Base-by-base conservation (phyloP, 2,797 vertebrate species). In the Otus scops region DNA sequence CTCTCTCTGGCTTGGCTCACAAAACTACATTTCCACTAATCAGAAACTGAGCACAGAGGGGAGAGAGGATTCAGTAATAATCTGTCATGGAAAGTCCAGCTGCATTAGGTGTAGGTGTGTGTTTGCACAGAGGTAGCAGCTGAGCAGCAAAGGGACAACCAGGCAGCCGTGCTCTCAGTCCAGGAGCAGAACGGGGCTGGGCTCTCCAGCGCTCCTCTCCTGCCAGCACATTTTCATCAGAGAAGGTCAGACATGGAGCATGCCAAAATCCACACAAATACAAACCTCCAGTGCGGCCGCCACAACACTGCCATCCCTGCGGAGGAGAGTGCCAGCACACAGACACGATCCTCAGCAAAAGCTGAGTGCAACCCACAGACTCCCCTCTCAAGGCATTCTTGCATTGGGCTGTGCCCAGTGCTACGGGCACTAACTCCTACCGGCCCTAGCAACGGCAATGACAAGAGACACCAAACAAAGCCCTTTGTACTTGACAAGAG, bases 81-180 rank as follows among this genome's bases (percentile, higher is more conserved):
- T 20, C 43, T 45, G 43, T 18, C 20, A 20, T 45, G 15, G 34
- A 65, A 90, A 83, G 45, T 17, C 38, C 79, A 50, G 12, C 38
- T 71, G 51, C 60, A 68, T 76, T 26, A 47, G 10, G 4, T 34
- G 45, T 16, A 79, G 70, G 32, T 36, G 26, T n/a, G 74, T 56
- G 64, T 30, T 80, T 75, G 57, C 38, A 45, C 32, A 27, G 28
- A 61, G 34, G 36, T 11, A 50, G 53, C 60, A 77, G 47, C 14
- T 21, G 24, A 39, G 36, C 4, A 0, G 22, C 1, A 0, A 70
- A 32, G 24, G 47, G 34, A 67, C 13, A 26, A 10, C 5, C 57
- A 27, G 51, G 26, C 61, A 81, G 63, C 56, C 1, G 0, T 9
- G 39, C 89, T 45, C 43, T 43, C 68, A 77, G 27, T 13, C 27